Base-by-base conservation (phyloP, 2,888 invertebrate species). In the Parochlus steinenii region DNA sequence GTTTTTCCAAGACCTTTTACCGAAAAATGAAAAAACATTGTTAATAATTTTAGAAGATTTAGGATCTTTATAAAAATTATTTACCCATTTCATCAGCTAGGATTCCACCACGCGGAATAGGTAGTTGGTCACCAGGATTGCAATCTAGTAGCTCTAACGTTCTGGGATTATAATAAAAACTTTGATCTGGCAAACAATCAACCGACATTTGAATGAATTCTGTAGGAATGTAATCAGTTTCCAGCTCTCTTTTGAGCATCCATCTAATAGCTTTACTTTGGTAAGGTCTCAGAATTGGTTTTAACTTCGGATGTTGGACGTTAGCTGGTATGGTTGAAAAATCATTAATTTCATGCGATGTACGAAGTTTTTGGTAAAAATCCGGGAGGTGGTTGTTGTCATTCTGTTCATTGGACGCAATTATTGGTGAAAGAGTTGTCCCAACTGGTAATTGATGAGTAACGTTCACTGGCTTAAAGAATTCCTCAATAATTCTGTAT, bases 1-100 rank as follows among this genome's bases (percentile, higher is more conserved):
- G 81, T 82, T 60, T 82, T 82, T 0, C 82, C 82, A 16, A 82
- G 56, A 1, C 82, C 81, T 80, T 11, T 22, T 22, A 22, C 6
- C 8, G 22, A 22, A 8, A 22, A 22, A 7, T 7, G 8, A 22
- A 22, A 25, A 25, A 4, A 25, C n/a, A 25, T 25, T 4, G 5
- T 28, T 14, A 28, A 16, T 10, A 5, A 28, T 5, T 11, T 28
- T 4, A 28, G 14, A 4, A 11, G 6, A 28, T 5, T 5, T 8
- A 10, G 5, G 5, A 28, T 4, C 22, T 22, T 22, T 22, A 12
- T 6, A 25, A 14, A 25, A 10, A 11, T 23, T 7, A 25, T n/a
- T n/a, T n/a, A n/a, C n/a, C n/a, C n/a, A n/a, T n/a, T n/a, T n/a
- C n/a, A n/a, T n/a, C n/a, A 25, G 24, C 18, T 5, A 34, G n/a